phyloP scores from a whole-genome alignment of 2,113 vertebrate genomes.

The Chaenogobius annularis region DNA sequence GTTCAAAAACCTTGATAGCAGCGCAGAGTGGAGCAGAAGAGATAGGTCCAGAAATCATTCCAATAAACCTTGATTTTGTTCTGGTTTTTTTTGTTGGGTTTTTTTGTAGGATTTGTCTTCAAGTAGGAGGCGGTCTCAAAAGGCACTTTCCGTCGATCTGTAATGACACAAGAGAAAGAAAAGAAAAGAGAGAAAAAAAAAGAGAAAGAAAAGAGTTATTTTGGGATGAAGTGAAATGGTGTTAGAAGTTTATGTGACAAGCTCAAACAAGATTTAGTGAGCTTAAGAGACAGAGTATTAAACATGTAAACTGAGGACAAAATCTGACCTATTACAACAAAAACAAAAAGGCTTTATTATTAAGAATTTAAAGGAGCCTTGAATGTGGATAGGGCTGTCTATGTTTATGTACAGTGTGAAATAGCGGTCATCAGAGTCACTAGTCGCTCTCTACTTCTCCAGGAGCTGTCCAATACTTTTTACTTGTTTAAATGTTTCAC shows the following conservation, averaged over 20 bases:
- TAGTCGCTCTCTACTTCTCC: too few relatives aligned
- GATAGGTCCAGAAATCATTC: background rate
- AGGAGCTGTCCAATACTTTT: too few relatives aligned
- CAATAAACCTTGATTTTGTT: constrained; percentile 54
- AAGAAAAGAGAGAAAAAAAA: constrained; percentile 27
- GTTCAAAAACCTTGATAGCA: constrained; percentile 18
- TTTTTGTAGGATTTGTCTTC: constrained; percentile 57
- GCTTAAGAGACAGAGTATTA: constrained; percentile 17
- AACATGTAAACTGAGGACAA: background rate
- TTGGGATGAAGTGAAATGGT: constrained; percentile 14
- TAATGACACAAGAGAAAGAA: constrained; percentile 45
- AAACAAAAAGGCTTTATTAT: too few relatives aligned
- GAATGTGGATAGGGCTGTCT: too few relatives aligned
- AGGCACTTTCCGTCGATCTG: constrained; percentile 89
- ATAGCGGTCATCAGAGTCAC: too few relatives aligned
- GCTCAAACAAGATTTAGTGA: constrained; percentile 24
- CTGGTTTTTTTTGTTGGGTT: constrained; percentile 27
- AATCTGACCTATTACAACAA: constrained; percentile 14
- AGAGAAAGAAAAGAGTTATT: constrained; percentile 15
- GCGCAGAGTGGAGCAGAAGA: constrained; percentile 18
- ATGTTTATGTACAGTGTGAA: too few relatives aligned
- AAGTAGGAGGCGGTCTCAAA: constrained; percentile 77
- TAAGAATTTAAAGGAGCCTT: too few relatives aligned
- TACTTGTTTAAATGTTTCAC: too few relatives aligned
- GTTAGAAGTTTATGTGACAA: constrained; percentile 28